Conservation (phyloP, 2,888 invertebrate genomes). For the Syrista parreyssii region DNA sequence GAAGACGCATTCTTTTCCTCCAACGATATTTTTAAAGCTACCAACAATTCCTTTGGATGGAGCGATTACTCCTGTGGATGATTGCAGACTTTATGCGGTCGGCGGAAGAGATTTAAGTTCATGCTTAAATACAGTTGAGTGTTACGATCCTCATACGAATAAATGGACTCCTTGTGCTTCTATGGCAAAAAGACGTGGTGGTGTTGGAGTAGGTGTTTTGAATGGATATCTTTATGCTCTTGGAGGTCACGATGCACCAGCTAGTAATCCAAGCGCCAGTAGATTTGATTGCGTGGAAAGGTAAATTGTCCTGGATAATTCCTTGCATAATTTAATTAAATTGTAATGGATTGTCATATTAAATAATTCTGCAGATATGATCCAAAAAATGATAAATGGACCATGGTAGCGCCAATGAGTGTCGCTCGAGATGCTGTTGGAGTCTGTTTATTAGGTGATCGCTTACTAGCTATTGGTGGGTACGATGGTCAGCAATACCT, state of each 20-base stretch:
- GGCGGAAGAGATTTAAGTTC: conserved; percentile 93
- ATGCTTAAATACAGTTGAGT: conserved; percentile 91
- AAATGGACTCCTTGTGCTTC: conserved; percentile 88
- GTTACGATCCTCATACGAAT: conserved; percentile 79
- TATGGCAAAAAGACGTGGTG: conserved; percentile 87
- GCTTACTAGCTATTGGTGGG: conserved; percentile 87
- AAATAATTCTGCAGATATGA: conserved; percentile 67
- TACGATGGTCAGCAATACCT: conserved; percentile 92
- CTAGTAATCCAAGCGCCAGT: conserved; percentile 84
- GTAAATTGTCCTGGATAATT: conserved; percentile 67
- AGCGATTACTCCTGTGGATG: not conserved
- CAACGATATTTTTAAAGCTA: not conserved
- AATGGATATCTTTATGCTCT: conserved; percentile 91
- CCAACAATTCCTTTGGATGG: not conserved
- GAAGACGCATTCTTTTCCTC: conserved; percentile 18
- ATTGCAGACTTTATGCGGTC: conserved; percentile 83
- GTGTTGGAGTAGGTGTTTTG: conserved; percentile 89
- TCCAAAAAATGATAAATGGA: conserved; percentile 86
- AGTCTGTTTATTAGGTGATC: conserved; percentile 85
- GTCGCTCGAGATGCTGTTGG: conserved; percentile 90
- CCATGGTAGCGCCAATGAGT: conserved; percentile 84
- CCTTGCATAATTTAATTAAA: conserved; percentile 3
- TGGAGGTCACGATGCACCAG: conserved; percentile 94
- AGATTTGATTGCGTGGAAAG: conserved; percentile 92
- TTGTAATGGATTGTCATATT: conserved; percentile 2